These are phyloP conservation scores for Sarcophaga carnaria DNA, from an alignment of 2,888 invertebrate species.

Conservation along the genomic window DNA sequence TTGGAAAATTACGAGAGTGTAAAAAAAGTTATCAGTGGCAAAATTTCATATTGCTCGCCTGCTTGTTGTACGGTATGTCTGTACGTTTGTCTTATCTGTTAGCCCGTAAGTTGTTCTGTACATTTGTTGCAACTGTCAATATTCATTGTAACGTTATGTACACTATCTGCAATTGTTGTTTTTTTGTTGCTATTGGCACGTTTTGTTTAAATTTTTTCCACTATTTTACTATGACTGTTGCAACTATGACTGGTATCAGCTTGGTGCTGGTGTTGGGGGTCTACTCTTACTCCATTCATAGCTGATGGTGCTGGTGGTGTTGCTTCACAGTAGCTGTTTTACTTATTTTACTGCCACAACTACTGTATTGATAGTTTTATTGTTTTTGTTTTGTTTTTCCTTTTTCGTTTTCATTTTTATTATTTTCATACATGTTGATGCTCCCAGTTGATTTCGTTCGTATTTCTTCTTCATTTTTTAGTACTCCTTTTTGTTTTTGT, in stretches of 20 bases:
- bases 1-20: background rate
- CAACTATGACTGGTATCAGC: background rate
- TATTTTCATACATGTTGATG: conserved; percentile 46
- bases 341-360: conserved; percentile 58
- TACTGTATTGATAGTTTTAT: conserved; percentile 66
- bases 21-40: conserved; percentile 4
- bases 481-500: background rate
- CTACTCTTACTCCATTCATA: background rate
- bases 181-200: conserved; percentile 45
- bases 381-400: conserved; percentile 29
- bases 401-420: background rate
- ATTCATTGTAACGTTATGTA: conserved; percentile 36
- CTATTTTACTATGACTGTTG: background rate
- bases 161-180: conserved; percentile 39
- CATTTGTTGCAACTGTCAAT: conserved; percentile 60
- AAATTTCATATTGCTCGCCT: conserved; percentile 46
- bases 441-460: conserved; percentile 60
- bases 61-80: conserved; percentile 30
- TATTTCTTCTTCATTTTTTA: background rate
- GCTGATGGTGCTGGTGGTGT: background rate
- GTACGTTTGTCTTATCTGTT: background rate
- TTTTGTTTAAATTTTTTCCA: conserved; percentile 15
- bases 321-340: conserved; percentile 42
- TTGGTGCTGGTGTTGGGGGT: conserved; percentile 9
- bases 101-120: conserved; percentile 38